Percentiles rank a stretch among this genome's conserved stretches.
Evolutionary conservation across 2,797 vertebrate species (phyloP).

Genomic region (Gallinago nigripennis): DNA sequence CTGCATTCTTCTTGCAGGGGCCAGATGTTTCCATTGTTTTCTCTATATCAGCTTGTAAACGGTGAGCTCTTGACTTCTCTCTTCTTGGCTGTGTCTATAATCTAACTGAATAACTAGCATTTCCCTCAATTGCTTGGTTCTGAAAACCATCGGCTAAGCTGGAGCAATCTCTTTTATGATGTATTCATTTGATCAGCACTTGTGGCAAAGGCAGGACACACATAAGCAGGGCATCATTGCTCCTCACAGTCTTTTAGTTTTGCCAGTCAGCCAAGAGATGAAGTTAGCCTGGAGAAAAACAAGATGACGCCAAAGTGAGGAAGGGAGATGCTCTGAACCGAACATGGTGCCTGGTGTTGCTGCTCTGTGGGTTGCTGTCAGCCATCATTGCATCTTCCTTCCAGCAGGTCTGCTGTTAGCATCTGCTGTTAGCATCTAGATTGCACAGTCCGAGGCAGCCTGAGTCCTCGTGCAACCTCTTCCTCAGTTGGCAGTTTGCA

Average conservation of each 20-base stretch:
- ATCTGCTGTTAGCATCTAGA: not conserved
- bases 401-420: not conserved
- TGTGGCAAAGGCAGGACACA: not conserved
- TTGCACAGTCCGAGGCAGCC: not conserved
- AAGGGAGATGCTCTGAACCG: not conserved
- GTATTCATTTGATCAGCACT: not conserved
- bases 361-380: not conserved
- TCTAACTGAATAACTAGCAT: not conserved
- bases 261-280: not conserved
- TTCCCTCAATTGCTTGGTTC: not conserved
- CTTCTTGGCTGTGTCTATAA: not conserved
- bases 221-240: not conserved
- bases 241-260: not conserved
- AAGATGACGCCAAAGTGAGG: not conserved
- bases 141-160: not conserved
- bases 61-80: not conserved
- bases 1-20: not conserved
- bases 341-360: not conserved
- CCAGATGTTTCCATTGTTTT: not conserved
- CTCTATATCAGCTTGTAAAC: not conserved
- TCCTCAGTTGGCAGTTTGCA: not conserved
- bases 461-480: not conserved
- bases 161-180: not conserved
- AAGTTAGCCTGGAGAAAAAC: not conserved
- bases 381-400: rapidly evolving